Evolutionary conservation across 2,888 invertebrate genomes (phyloP).

Genomic region (Pogonocherus hispidulus): DNA sequence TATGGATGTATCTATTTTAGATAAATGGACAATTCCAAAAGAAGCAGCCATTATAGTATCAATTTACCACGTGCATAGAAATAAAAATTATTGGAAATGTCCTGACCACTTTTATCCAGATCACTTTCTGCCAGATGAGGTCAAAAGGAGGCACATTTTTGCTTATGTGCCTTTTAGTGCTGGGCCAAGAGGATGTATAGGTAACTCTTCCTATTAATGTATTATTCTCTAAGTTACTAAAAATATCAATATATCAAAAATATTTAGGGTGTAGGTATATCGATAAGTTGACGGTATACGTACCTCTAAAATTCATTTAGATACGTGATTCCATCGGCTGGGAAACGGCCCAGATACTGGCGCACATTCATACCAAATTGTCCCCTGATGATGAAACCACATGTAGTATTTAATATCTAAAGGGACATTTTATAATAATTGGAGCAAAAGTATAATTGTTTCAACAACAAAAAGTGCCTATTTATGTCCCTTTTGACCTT

Average conservation of each 20-base stretch:
- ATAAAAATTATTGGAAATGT: slow-evolving; percentile 53
- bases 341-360: too few relatives aligned
- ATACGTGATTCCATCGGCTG: too few relatives aligned
- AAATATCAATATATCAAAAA: background rate
- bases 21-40: slow-evolving; percentile 48
- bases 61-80: slow-evolving; percentile 52
- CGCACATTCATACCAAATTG: too few relatives aligned
- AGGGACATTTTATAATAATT: too few relatives aligned
- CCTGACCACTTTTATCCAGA: slow-evolving; percentile 58
- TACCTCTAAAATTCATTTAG: too few relatives aligned
- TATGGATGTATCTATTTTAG: slow-evolving; percentile 32
- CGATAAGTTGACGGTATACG: too few relatives aligned
- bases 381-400: too few relatives aligned
- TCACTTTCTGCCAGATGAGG: slow-evolving; percentile 56
- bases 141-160: slow-evolving; percentile 49
- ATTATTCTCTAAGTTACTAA: background rate
- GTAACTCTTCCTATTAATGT: slow-evolving; percentile 26
- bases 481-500: too few relatives aligned
- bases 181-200: slow-evolving; percentile 56
- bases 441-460: too few relatives aligned
- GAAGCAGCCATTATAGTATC: slow-evolving; percentile 48
- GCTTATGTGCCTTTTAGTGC: slow-evolving; percentile 58
- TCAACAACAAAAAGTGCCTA: too few relatives aligned
- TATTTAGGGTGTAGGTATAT: too few relatives aligned
- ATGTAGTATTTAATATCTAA: too few relatives aligned